Evolutionary conservation across 2,888 invertebrate species (phyloP).

Genomic region (Harpagoxenus sublaevis): DNA sequence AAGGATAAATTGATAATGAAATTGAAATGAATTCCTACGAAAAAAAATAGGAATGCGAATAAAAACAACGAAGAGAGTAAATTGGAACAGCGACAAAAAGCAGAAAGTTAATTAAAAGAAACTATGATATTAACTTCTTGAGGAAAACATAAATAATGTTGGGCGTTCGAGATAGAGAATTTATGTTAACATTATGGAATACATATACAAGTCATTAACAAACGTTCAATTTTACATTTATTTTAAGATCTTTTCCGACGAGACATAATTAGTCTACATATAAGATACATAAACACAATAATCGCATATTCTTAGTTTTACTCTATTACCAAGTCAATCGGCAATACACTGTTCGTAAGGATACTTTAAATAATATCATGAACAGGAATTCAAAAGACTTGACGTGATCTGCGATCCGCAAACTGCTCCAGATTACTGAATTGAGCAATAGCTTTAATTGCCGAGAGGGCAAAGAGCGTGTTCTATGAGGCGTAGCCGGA

Average conservation of each 20-base stretch:
- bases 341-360: neutral
- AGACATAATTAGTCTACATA: neutral
- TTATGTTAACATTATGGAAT: neutral
- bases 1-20: slow-evolving; percentile 5
- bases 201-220: neutral
- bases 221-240: neutral
- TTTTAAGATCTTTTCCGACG: neutral
- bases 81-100: neutral
- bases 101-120: neutral
- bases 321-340: neutral
- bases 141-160: neutral
- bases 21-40: neutral
- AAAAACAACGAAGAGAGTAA: neutral
- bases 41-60: neutral
- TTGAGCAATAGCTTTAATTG: slow-evolving; percentile 41
- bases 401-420: slow-evolving; percentile 2
- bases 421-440: slow-evolving; percentile 22
- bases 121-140: neutral
- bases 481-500: slow-evolving; percentile 10
- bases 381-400: neutral
- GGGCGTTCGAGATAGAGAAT: neutral
- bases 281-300: neutral
- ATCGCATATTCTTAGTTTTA: neutral
- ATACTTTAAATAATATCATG: neutral
- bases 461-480: slow-evolving; percentile 20